phyloP scores from a whole-genome alignment of 2,113 vertebrate genomes.

The Danionella cerebrum region DNA sequence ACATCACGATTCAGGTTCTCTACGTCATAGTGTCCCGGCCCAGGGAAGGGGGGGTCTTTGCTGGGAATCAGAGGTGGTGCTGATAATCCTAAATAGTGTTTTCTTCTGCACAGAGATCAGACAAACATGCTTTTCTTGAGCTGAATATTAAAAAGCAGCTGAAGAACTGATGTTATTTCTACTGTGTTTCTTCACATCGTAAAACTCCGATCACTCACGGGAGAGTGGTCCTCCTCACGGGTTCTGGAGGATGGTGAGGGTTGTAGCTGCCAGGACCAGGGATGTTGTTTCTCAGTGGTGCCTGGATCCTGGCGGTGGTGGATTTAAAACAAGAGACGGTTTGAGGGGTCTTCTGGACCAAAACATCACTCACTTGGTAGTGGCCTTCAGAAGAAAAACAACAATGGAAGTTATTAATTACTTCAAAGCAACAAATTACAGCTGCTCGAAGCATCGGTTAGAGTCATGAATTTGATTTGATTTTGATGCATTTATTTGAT shows the following conservation, averaged over 20 bases:
- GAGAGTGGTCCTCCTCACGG: constrained; percentile 41
- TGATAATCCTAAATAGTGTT: constrained; percentile 54
- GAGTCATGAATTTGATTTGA: background rate
- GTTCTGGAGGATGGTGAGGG: constrained; percentile 41
- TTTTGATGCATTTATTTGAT: no score
- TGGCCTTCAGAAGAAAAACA: constrained; percentile 53
- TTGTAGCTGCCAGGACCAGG: constrained; percentile 65
- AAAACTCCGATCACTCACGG: constrained; percentile 57
- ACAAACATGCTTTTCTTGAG: no score
- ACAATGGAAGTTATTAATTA: no score
- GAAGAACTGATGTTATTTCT: no score
- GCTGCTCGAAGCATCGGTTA: no score
- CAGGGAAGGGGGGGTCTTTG: constrained; percentile 53
- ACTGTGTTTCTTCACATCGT: no score
- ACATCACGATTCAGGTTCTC: constrained; percentile 22
- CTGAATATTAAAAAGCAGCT: no score
- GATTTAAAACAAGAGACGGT: constrained; percentile 65
- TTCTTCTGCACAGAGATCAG: constrained; percentile 53
- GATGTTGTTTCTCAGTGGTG: constrained; percentile 9
- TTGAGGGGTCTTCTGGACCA: constrained; percentile 51
- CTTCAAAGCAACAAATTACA: no score
- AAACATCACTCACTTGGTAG: constrained; percentile 55
- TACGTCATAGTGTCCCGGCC: constrained; percentile 66
- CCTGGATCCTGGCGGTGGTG: constrained; percentile 45
- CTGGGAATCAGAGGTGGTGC: constrained; percentile 52